Evolutionary conservation across 2,797 vertebrate genomes (phyloP), one percentile per base, ranked within the genome.

Genomic region (Gallinago solitaria): DNA sequence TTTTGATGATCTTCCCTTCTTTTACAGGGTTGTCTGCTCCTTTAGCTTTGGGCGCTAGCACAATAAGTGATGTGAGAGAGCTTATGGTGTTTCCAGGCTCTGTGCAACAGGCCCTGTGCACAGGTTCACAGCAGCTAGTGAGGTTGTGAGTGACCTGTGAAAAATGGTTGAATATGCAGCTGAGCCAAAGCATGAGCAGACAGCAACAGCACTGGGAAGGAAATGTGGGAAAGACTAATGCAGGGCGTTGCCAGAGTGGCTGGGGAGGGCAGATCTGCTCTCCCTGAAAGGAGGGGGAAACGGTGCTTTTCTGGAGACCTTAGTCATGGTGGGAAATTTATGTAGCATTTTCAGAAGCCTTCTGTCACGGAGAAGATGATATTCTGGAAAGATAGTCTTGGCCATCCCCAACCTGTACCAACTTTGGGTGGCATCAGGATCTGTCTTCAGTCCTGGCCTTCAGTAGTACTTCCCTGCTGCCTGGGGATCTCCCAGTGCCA

Each of bases 201-300:
- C n/a, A 77, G 1, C 16, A 48, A 7, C 0, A 0, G 23, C 2
- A 1, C 16, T 65, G n/a, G 43, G 33, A 67, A 32, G 61, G 60
- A 43, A 65, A 45, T 1, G 19, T 16, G 35, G n/a, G 54, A 33
- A 77, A 61, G 51, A 39, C n/a, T 67, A 2, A 30, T 0, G 3
- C 25, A 61, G 69, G 51, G 9, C 0, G 0, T 21, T 83, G 68
- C 54, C 17, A 43, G 59, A 12, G 37, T 37, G 30, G 14, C 51
- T 30, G 57, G 48, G 57, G 24, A 82, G 20, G 14, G 9, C 30
- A 1, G 1, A 14, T 27, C 12, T 76, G 5, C 11, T 61, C 51
- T 87, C 20, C 3, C 12, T 39, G 71, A 13, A 17, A 37, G 68
- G 15, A 67, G 23, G 13, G 24, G 53, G 32, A 81, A 81, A n/a